phyloP scores from a whole-genome alignment of 2,888 invertebrate genomes.

The Drosophila engyochracea region DNA sequence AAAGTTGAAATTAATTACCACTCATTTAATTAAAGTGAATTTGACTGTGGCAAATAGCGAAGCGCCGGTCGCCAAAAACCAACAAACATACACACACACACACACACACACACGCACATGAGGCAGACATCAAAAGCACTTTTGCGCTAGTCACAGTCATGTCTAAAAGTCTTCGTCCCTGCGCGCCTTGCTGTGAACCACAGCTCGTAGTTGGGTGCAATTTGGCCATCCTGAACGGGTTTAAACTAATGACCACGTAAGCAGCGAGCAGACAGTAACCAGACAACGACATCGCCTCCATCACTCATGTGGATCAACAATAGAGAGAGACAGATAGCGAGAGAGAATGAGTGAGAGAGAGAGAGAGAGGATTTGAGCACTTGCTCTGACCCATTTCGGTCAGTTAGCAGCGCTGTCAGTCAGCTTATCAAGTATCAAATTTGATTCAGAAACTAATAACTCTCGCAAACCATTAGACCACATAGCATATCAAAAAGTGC shows the following conservation, averaged over 20 bases:
- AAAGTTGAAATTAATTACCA: conserved; percentile 85
- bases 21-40: conserved; percentile 85
- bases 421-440: conserved; percentile 76
- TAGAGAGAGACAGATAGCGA: background rate
- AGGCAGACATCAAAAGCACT: conserved; percentile 54
- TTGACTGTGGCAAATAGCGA: conserved; percentile 75
- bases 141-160: conserved; percentile 36
- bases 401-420: conserved; percentile 65
- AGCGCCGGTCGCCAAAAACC: conserved; percentile 46
- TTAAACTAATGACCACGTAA: conserved; percentile 83
- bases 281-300: conserved; percentile 79
- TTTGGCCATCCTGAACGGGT: conserved; percentile 65
- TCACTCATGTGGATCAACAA: conserved; percentile 69
- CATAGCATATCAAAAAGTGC: conserved; percentile 1
- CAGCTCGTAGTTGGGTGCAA: conserved; percentile 32
- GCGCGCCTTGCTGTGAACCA: conserved; percentile 2
- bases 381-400: conserved; percentile 61
- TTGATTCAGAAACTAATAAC: conserved; percentile 81
- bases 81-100: conserved; percentile 14
- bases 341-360: conserved; percentile 18
- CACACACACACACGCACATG: conserved; percentile 11
- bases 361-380: conserved; percentile 30
- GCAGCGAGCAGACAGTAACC: conserved; percentile 82
- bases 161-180: conserved; percentile 15
- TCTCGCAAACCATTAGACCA: conserved; percentile 81